phyloP scores from a whole-genome alignment of 2,113 vertebrate species.

The Otus sunia region DNA sequence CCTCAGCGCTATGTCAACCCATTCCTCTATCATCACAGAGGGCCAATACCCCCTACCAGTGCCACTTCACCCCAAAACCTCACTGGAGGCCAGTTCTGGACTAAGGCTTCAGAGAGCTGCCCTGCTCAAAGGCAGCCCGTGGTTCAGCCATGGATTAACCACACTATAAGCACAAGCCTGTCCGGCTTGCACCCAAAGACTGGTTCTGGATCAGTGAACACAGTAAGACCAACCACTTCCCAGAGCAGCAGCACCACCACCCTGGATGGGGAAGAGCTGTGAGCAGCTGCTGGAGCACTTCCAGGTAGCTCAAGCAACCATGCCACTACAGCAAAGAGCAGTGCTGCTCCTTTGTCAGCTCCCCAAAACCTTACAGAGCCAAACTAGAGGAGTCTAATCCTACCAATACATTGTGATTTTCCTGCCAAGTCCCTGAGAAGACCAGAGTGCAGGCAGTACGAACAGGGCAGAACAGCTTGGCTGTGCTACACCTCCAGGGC shows the following conservation, averaged over 20 bases:
- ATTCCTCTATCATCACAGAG: neutral
- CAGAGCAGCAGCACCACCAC: neutral
- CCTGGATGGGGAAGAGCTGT: neutral
- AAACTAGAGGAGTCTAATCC: neutral
- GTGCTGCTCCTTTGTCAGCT: neutral
- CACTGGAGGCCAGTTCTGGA: neutral
- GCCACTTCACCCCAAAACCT: neutral
- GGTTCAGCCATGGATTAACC: neutral
- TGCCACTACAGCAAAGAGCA: accelerated
- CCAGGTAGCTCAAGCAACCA: neutral
- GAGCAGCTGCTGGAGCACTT: neutral
- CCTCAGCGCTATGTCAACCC: too few species aligned
- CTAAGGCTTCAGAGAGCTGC: neutral
- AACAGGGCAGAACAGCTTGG: neutral
- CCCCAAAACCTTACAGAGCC: neutral
- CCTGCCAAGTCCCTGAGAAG: neutral
- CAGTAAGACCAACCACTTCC: neutral
- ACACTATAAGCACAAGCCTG: neutral
- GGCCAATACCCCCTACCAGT: neutral
- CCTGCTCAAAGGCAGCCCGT: neutral
- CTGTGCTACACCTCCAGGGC: neutral
- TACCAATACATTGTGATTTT: neutral
- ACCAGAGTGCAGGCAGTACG: neutral
- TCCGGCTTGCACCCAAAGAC: neutral
- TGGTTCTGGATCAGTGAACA: neutral